A percentile compares a stretch with the other conserved stretches of the same genome.
Evolutionary conservation across 2,113 vertebrate species (phyloP).

Genomic region (Trematomus loennbergii): DNA sequence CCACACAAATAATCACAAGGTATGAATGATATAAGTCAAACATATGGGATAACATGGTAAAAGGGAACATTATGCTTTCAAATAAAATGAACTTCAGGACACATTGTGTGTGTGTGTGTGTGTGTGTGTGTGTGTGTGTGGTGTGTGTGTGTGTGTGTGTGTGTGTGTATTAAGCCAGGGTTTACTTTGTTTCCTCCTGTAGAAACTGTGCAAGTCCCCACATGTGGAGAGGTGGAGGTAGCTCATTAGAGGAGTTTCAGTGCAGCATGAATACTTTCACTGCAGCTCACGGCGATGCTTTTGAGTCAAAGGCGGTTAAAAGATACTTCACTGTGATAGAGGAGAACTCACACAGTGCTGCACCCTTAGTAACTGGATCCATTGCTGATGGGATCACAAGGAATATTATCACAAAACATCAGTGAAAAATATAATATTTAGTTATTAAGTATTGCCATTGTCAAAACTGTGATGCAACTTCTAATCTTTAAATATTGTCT

Average conservation of each 20-base stretch:
- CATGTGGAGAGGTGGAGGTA: conserved; percentile 34
- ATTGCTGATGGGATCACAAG: not conserved
- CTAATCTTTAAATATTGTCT: not conserved
- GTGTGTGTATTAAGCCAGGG: not conserved
- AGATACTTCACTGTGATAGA: not conserved
- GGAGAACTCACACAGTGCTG: not conserved
- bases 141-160: conserved; percentile 22
- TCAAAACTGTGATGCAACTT: not conserved
- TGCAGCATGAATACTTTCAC: conserved; percentile 21
- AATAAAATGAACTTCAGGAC: conserved; percentile 5
- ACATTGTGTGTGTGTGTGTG: conserved; percentile 1
- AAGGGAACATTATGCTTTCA: not conserved
- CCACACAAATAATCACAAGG: conserved; percentile 13
- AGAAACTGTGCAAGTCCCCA: conserved; percentile 60
- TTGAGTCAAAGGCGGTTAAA: not conserved
- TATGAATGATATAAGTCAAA: conserved; percentile 23
- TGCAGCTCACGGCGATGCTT: conserved; percentile 5
- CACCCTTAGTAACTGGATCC: not conserved
- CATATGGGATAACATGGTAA: not conserved
- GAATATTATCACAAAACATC: not conserved
- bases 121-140: not conserved
- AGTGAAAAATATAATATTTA: not conserved
- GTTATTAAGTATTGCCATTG: too few relatives aligned
- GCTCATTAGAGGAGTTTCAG: conserved; percentile 46
- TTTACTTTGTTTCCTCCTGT: conserved; percentile 19